Percentiles rank a stretch among this genome's conserved stretches.
These are phyloP conservation scores for Holotrichia oblita DNA, from an alignment of 1,140 invertebrate genomes.

Conservation along the genomic window DNA sequence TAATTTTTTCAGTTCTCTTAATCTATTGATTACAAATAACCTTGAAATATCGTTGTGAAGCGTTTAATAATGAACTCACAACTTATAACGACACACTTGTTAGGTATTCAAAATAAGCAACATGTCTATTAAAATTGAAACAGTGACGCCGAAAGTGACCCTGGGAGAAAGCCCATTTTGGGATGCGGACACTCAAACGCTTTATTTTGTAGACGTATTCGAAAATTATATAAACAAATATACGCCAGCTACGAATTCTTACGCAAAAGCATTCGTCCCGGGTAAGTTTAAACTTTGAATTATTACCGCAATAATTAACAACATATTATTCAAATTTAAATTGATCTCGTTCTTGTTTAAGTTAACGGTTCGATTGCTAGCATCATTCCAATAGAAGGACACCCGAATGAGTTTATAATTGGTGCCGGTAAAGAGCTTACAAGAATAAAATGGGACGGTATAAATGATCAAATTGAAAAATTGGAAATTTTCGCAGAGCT, in stretches of 20 bases:
- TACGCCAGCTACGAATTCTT: background rate
- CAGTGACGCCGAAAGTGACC: too few relatives aligned
- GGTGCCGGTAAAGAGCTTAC: background rate
- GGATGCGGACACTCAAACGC: background rate
- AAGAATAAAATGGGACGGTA: constrained; percentile 72
- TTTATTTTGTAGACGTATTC: background rate
- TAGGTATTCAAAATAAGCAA: background rate
- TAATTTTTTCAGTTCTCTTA: too few relatives aligned
- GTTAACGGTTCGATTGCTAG: background rate
- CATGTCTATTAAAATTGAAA: background rate
- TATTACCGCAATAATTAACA: background rate
- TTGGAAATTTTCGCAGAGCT: constrained; percentile 68
- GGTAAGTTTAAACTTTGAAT: background rate
- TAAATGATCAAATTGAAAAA: background rate
- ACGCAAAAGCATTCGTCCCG: background rate
- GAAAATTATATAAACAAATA: background rate
- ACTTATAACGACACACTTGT: too few relatives aligned
- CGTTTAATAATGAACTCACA: too few relatives aligned
- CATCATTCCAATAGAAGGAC: background rate
- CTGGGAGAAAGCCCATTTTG: background rate
- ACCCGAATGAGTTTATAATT: background rate
- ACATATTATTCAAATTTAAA: too few relatives aligned
- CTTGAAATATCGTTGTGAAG: too few relatives aligned
- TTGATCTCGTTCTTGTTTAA: background rate
- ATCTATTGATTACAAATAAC: too few relatives aligned